Evolutionary conservation across 2,797 vertebrate genomes (phyloP), one percentile per base, ranked within the genome.

Genomic region (Falco concolor): DNA sequence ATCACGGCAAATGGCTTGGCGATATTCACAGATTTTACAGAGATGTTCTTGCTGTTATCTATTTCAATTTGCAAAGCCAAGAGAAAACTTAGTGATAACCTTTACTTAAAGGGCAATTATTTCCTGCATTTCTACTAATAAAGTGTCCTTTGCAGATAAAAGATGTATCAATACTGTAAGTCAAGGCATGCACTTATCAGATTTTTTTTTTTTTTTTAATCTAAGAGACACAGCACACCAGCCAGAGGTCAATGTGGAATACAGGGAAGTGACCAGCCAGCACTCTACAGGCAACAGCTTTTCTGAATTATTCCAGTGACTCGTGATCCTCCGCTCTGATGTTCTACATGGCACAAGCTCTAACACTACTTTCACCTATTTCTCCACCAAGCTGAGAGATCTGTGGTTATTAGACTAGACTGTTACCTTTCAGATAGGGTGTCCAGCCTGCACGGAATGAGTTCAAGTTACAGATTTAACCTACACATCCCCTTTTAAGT

Each of bases 61-160:
- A 73, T 94, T 94, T 87, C 80, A 90, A 95, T 96, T 94, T 94
- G 67, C 77, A 87, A 89, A 87, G 89, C 74, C 65, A 60, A 76
- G 14, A 75, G 67, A 90, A 72, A 84, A 87, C 47, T 61, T 86
- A 77, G 40, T 34, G 72, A 93, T 93, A 93, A 87, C 92, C 78
- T 85, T 83, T 80, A 77, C 60, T 80, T 67, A 72, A 96, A 93
- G 89, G 94, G 52, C 52, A 95, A 92, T 80, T 90, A 77, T 59
- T 90, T 88, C 47, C 49, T 73, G n/a, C 57, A 75, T 63, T 90
- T 90, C 68, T 93, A 91, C 68, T 83, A 87, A 92, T 64, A 87
- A 91, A 69, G 77, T 38, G 67, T 14, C 78, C 60, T 84, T 53
- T 34, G 13, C 42, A 80, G 86, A 65, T 11, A 42, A 49, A 59